Evolutionary conservation across 2,888 invertebrate genomes (phyloP).

Genomic region (Drosophila dives): DNA sequence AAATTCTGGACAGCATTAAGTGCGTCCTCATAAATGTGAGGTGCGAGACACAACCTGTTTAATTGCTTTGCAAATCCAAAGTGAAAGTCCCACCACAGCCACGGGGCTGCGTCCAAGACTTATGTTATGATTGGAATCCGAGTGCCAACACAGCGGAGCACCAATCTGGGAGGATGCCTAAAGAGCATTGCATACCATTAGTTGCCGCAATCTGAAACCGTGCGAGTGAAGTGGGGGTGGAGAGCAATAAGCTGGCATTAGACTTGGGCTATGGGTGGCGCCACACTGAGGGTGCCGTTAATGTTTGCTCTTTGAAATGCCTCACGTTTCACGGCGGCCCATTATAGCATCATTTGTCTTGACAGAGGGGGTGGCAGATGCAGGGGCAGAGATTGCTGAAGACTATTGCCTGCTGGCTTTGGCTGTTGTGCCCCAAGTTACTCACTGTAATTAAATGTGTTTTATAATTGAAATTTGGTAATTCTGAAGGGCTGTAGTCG

Average conservation of each 20-base stretch:
- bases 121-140: conserved; percentile 75
- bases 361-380: neutral
- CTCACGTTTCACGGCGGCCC: conserved; percentile 48
- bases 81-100: conserved; percentile 5
- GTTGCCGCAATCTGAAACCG: conserved; percentile 66
- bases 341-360: conserved; percentile 72
- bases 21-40: conserved; percentile 40
- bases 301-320: conserved; percentile 60
- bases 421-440: conserved; percentile 8
- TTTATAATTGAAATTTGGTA: conserved; percentile 69
- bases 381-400: neutral
- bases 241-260: conserved; percentile 57
- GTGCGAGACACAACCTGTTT: conserved; percentile 47
- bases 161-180: conserved; percentile 31
- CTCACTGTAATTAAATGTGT: conserved; percentile 67
- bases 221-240: conserved; percentile 21
- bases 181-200: conserved; percentile 70
- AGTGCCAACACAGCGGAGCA: conserved; percentile 44
- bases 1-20: neutral
- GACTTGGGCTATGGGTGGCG: conserved; percentile 17
- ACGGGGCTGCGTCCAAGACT: conserved; percentile 51
- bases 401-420: neutral
- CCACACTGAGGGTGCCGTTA: conserved; percentile 32
- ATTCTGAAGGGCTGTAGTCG: conserved; percentile 21
- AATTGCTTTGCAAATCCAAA: conserved; percentile 73